phyloP scores from a whole-genome alignment of 2,113 vertebrate species.

The Sturnus vulgaris region DNA sequence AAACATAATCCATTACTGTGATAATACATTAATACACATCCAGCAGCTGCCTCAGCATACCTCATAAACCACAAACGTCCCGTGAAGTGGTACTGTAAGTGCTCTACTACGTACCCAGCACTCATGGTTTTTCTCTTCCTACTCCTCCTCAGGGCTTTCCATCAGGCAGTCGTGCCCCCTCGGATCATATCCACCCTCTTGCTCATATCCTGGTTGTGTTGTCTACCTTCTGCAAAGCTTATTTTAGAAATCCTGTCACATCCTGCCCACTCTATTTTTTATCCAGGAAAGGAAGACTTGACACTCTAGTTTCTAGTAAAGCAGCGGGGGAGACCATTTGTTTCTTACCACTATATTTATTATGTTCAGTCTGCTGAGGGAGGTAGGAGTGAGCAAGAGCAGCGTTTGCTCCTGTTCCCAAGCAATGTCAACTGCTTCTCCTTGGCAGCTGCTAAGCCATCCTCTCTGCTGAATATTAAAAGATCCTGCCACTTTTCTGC shows the following conservation, averaged over 20 bases:
- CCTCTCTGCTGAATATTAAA: neutral
- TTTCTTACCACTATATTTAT: constrained; percentile 60
- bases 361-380: constrained; percentile 13
- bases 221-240: constrained; percentile 47
- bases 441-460: constrained; percentile 8
- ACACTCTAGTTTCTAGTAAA: constrained; percentile 50
- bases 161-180: rapidly evolving
- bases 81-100: neutral
- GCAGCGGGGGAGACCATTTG: constrained; percentile 28
- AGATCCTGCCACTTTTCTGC: neutral
- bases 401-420: neutral
- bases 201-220: constrained; percentile 19
- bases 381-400: constrained; percentile 1
- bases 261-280: constrained; percentile 50
- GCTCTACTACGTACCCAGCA: neutral
- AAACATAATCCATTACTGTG: constrained; percentile 18
- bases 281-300: constrained; percentile 32
- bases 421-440: neutral
- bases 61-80: neutral
- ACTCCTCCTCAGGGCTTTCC: neutral
- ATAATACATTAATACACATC: neutral
- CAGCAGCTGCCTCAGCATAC: neutral
- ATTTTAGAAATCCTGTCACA: constrained; percentile 46
- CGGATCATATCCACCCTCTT: constrained; percentile 8
- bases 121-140: constrained; percentile 8